Base-by-base conservation (phyloP, 2,113 vertebrate species). In the Desmodus rotundus region DNA sequence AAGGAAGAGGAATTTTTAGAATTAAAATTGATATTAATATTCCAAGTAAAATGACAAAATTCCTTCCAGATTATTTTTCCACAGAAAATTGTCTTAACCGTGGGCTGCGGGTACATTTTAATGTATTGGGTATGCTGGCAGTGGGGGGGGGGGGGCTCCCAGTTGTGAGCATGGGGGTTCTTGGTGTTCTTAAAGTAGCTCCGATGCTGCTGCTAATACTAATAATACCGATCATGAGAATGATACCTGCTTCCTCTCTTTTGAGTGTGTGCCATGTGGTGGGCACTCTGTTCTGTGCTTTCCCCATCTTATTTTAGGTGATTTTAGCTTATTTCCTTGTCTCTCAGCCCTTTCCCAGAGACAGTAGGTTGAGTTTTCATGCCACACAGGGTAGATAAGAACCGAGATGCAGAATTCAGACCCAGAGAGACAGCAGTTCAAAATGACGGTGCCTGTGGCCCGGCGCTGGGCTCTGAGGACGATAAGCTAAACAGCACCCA, bases 201-300 rank as follows among this genome's bases (percentile, higher is more conserved):
- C 56, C 2, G 26, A 22, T 20, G 16, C 36, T 33, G 85, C 12
- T 26, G 20, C 0, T 33, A 63, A 63, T 63, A 24, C 31, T 63
- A 63, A 63, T 47, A 13, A 63, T 63, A 63, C 9, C 1, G 9
- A 61, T 61, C 28, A 13, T 47, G 7, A 54, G 8, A 56, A 63
- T 47, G 16, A 12, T 7, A 33, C 16, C 38, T 10, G 45, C 45
- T 20, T 45, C 26, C 24, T 14, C 43, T 1, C 24, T 24, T 15
- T 4, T 10, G 80, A 16, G 36, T 4, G 12, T 16, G 41, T 7
- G 68, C 16, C 11, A 0, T 0, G 3, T 3, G 17, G 45, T 41
- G 8, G 10, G 3, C 14, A 28, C 2, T 0, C 17, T 6, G 41
- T 3, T 31, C 67, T 2, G 28, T 47, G 24, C 24, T 58, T 65